These are phyloP conservation scores for Myripristis jacobus DNA, from an alignment of 2,797 vertebrate species.

Conservation along the genomic window DNA sequence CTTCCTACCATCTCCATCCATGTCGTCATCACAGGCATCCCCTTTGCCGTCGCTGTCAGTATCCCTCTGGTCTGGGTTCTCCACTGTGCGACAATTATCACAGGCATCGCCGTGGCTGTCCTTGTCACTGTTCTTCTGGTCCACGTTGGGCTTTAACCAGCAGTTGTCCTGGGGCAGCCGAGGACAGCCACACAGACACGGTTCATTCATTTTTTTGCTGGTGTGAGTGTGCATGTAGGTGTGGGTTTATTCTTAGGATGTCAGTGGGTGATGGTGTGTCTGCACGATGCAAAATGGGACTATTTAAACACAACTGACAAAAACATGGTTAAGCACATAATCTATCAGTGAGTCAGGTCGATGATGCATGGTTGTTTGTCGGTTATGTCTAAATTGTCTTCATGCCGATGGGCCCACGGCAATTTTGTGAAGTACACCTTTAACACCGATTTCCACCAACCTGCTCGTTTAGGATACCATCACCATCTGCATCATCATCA, in stretches of 20 bases:
- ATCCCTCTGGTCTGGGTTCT: constrained; percentile 96
- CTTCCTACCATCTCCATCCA: constrained; percentile 94
- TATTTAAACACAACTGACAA: too few relatives aligned
- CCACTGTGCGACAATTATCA: constrained; percentile 90
- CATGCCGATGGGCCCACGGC: not conserved
- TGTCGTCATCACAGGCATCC: constrained; percentile 97
- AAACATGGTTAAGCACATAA: too few relatives aligned
- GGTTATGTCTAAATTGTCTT: too few relatives aligned
- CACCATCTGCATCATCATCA: constrained; percentile 95
- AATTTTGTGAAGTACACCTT: too few relatives aligned
- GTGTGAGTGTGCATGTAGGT: not conserved
- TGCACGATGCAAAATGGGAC: not conserved
- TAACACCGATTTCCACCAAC: constrained; percentile 68
- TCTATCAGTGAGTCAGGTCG: too few relatives aligned
- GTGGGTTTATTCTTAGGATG: not conserved
- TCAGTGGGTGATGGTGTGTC: not conserved
- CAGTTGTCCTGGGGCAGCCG: constrained; percentile 91
- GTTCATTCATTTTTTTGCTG: constrained; percentile 13
- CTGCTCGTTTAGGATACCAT: constrained; percentile 95
- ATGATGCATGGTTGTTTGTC: too few relatives aligned
- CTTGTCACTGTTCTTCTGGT: constrained; percentile 94
- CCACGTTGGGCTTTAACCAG: constrained; percentile 90
- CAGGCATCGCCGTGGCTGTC: constrained; percentile 97
- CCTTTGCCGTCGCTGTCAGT: constrained; percentile 94
- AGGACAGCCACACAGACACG: constrained; percentile 8